Percentiles rank a stretch among this genome's conserved stretches.
Evolutionary conservation across 1,140 invertebrate species (phyloP).

Genomic region (Triops cancriformis): DNA sequence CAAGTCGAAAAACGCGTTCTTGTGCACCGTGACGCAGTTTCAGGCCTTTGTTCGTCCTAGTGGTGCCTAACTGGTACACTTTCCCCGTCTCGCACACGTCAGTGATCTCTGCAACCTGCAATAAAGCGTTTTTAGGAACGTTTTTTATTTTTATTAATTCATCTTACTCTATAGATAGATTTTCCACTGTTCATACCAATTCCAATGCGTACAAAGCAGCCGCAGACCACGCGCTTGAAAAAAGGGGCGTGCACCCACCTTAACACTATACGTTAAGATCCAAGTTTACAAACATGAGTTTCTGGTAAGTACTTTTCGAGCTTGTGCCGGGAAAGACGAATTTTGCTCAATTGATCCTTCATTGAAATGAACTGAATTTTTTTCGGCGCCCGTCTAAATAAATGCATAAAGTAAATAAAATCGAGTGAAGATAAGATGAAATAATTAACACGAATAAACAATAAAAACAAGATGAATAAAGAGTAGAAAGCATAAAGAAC

Average conservation of each 20-base stretch:
- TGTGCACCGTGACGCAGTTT: constrained; percentile 72
- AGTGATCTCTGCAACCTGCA: constrained; percentile 74
- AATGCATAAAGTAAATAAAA: too few relatives aligned
- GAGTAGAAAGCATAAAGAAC: too few relatives aligned
- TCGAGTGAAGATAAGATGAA: too few relatives aligned
- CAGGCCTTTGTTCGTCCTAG: constrained; percentile 83
- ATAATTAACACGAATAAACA: too few relatives aligned
- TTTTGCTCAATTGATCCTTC: constrained; percentile 75
- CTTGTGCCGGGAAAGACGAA: constrained; percentile 82
- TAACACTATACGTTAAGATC: constrained; percentile 37
- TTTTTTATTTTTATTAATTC: background rate
- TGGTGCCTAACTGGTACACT: constrained; percentile 82
- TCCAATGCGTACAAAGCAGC: constrained; percentile 92
- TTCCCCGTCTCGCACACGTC: constrained; percentile 93
- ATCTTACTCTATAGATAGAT: constrained; percentile 71
- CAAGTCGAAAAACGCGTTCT: constrained; percentile 84
- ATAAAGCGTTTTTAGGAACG: constrained; percentile 8
- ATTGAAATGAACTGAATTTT: constrained; percentile 56
- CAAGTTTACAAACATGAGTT: constrained; percentile 20
- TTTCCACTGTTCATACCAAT: constrained; percentile 85
- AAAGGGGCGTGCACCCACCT: constrained; percentile 89
- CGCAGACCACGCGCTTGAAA: constrained; percentile 77
- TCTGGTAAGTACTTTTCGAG: constrained; percentile 56
- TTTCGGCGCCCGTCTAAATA: constrained; percentile 35
- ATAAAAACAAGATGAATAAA: too few relatives aligned